Conservation (phyloP, 2,888 invertebrate genomes). For the Spicauda simplicius region DNA sequence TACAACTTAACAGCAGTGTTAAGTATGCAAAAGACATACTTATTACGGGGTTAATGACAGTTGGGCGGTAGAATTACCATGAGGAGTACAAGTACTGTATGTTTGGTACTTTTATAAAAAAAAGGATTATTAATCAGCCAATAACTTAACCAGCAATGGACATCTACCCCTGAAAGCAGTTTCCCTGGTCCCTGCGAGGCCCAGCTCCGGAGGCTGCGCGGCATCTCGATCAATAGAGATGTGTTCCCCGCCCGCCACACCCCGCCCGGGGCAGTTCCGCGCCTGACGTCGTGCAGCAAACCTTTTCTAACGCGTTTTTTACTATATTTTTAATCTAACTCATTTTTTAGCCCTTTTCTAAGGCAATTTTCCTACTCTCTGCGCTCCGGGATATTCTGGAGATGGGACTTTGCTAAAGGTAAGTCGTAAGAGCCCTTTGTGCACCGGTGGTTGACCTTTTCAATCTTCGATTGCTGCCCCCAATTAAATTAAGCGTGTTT, state of each 20-base stretch:
- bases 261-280: conserved; percentile 56
- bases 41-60: too few relatives aligned
- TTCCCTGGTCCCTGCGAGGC: conserved; percentile 20
- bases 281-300: conserved; percentile 50
- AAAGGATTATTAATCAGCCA: too few relatives aligned
- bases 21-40: too few relatives aligned
- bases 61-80: too few relatives aligned
- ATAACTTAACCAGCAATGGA: conserved; percentile 51
- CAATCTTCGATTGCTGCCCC: conserved; percentile 6
- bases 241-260: conserved; percentile 49
- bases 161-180: conserved; percentile 18
- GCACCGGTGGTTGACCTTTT: conserved; percentile 34
- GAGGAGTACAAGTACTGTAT: too few relatives aligned
- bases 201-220: conserved; percentile 69
- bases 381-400: conserved; percentile 58
- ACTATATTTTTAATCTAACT: conserved; percentile 45
- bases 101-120: too few relatives aligned
- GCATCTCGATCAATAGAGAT: conserved; percentile 66
- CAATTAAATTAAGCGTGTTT: not conserved
- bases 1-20: too few relatives aligned
- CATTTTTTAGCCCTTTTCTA: conserved; percentile 46
- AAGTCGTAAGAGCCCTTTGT: conserved; percentile 43
- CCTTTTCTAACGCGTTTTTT: conserved; percentile 46
- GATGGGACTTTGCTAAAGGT: conserved; percentile 67
- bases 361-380: conserved; percentile 41